Evolutionary conservation across 2,113 vertebrate species (phyloP).

Genomic region (Anoura caudifer): DNA sequence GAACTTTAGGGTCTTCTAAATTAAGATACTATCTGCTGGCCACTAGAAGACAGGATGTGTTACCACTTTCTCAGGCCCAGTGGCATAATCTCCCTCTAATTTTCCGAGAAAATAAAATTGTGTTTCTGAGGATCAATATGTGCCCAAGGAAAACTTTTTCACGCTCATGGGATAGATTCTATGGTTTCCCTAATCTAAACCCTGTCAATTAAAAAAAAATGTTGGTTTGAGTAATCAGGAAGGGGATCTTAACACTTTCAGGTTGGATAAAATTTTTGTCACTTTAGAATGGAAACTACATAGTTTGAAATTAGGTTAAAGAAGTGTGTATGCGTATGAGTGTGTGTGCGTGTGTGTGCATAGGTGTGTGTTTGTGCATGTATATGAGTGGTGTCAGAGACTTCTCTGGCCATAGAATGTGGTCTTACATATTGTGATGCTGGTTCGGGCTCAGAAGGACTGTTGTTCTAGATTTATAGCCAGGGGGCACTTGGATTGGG

Average conservation of each 20-base stretch:
- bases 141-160: background rate
- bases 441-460: background rate
- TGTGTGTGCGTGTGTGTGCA: background rate
- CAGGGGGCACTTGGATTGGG: background rate
- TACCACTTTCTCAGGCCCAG: background rate
- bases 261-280: background rate
- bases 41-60: background rate
- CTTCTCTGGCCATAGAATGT: background rate
- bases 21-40: slow-evolving; percentile 25
- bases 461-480: background rate
- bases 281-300: background rate
- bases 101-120: slow-evolving; percentile 45
- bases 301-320: background rate
- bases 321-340: background rate
- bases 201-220: background rate
- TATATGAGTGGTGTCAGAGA: background rate
- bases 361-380: background rate
- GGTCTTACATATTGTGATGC: background rate
- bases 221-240: background rate
- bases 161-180: background rate
- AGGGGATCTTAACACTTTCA: background rate
- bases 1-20: slow-evolving; percentile 55
- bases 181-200: background rate
- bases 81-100: slow-evolving; percentile 36
- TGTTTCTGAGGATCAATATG: slow-evolving; percentile 46